Percentiles rank a stretch among this genome's conserved stretches.
phyloP scores from a whole-genome alignment of 1,140 invertebrate genomes.

The Penaeus vannamei region DNA sequence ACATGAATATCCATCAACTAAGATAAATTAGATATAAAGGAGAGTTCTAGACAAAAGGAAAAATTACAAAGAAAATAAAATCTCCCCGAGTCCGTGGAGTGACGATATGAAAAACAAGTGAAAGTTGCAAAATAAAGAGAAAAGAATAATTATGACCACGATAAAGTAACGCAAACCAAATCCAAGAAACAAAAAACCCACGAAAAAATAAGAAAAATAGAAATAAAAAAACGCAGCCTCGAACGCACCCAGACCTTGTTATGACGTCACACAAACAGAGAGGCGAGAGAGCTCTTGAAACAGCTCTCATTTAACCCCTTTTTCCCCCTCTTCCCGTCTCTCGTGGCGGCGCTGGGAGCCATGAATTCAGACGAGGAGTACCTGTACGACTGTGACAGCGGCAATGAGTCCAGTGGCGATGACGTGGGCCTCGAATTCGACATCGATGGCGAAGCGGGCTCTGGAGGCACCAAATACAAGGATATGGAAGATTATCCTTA shows the following conservation, averaged over 20 bases:
- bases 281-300: conserved; percentile 28
- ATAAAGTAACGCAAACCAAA: too few relatives aligned
- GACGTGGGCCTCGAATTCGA: conserved; percentile 69
- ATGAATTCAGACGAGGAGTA: conserved; percentile 67
- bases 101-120: too few relatives aligned
- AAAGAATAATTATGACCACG: too few relatives aligned
- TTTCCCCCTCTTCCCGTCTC: conserved; percentile 36
- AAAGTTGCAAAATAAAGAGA: too few relatives aligned
- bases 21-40: too few relatives aligned
- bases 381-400: conserved; percentile 66
- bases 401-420: conserved; percentile 66
- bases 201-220: too few relatives aligned
- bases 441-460: conserved; percentile 53
- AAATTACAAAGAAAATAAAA: too few relatives aligned
- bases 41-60: too few relatives aligned
- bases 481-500: conserved; percentile 88
- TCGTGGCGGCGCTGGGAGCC: conserved; percentile 25
- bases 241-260: neutral
- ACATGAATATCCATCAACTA: too few relatives aligned
- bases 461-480: conserved; percentile 58
- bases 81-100: too few relatives aligned
- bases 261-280: conserved; percentile 61
- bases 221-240: too few relatives aligned
- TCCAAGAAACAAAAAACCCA: too few relatives aligned
- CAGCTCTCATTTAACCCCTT: neutral